Evolutionary conservation across 2,888 invertebrate species (phyloP).

Genomic region (Crocallis elinguaria): DNA sequence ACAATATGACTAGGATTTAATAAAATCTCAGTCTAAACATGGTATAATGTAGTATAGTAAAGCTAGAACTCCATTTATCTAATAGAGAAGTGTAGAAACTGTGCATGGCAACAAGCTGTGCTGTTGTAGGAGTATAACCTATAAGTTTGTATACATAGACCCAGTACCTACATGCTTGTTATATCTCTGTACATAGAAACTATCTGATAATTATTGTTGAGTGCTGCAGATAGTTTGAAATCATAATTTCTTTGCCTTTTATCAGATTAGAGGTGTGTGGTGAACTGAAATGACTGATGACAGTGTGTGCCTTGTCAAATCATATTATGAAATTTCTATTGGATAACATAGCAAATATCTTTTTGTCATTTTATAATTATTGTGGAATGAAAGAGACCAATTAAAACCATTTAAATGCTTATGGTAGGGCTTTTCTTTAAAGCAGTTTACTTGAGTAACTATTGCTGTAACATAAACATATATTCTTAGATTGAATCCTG

Average conservation of each 20-base stretch:
- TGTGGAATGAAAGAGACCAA: too few relatives aligned
- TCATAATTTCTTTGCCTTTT: slow-evolving; percentile 46
- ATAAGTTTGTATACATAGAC: slow-evolving; percentile 64
- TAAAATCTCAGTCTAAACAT: slow-evolving; percentile 35
- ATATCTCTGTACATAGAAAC: slow-evolving; percentile 58
- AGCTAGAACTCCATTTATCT: slow-evolving; percentile 44
- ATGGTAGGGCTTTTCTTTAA: too few relatives aligned
- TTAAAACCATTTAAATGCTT: too few relatives aligned
- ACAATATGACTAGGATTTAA: slow-evolving; percentile 29
- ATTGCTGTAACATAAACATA: too few relatives aligned
- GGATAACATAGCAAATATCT: background rate
- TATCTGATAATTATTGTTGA: slow-evolving; percentile 62
- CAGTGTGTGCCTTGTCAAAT: slow-evolving; percentile 22
- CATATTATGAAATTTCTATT: background rate
- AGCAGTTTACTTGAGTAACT: too few relatives aligned
- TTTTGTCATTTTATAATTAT: too few relatives aligned
- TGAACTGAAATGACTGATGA: slow-evolving; percentile 7
- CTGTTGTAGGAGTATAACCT: slow-evolving; percentile 76
- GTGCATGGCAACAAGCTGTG: slow-evolving; percentile 45
- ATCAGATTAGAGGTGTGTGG: slow-evolving; percentile 37
- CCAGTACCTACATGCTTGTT: slow-evolving; percentile 48
- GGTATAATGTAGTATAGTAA: slow-evolving; percentile 36
- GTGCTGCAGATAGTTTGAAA: slow-evolving; percentile 53
- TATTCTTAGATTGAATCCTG: too few relatives aligned
- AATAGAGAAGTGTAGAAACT: slow-evolving; percentile 45